Percentiles rank a stretch among this genome's conserved stretches.
These are phyloP conservation scores for Drosophila rubida DNA, from an alignment of 2,888 invertebrate species.

Conservation along the genomic window DNA sequence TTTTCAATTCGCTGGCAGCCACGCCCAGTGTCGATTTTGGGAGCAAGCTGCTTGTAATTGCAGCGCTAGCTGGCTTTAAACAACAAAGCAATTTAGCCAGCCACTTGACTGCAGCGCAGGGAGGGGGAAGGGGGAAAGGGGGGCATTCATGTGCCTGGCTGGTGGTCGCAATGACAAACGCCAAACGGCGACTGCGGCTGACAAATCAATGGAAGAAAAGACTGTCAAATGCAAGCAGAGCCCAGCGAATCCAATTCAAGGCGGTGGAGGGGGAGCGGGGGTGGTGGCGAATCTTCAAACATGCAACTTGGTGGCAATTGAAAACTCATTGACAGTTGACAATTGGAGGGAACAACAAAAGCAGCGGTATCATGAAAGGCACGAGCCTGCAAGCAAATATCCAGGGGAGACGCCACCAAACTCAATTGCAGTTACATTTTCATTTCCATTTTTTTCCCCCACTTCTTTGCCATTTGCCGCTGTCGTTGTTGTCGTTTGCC, in stretches of 20 bases:
- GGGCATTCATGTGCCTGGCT: too few relatives aligned
- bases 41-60: constrained; percentile 21
- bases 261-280: constrained; percentile 65
- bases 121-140: too few relatives aligned
- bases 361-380: neutral
- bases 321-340: constrained; percentile 80
- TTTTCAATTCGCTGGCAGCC: constrained; percentile 1
- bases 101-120: constrained; percentile 51
- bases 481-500: too few relatives aligned
- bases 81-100: constrained; percentile 55
- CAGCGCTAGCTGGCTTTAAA: neutral
- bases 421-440: constrained; percentile 77
- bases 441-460: constrained; percentile 37
- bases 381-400: constrained; percentile 19
- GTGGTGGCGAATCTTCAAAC: constrained; percentile 64
- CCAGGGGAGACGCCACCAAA: constrained; percentile 46
- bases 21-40: constrained; percentile 12
- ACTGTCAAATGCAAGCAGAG: constrained; percentile 68
- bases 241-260: constrained; percentile 69
- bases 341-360: constrained; percentile 53
- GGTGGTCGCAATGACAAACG: constrained; percentile 6
- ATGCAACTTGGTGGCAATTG: constrained; percentile 79
- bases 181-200: constrained; percentile 37
- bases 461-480: neutral
- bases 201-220: constrained; percentile 57